Base-by-base conservation (phyloP, 2,888 invertebrate genomes). In the Acrobasis repandana region DNA sequence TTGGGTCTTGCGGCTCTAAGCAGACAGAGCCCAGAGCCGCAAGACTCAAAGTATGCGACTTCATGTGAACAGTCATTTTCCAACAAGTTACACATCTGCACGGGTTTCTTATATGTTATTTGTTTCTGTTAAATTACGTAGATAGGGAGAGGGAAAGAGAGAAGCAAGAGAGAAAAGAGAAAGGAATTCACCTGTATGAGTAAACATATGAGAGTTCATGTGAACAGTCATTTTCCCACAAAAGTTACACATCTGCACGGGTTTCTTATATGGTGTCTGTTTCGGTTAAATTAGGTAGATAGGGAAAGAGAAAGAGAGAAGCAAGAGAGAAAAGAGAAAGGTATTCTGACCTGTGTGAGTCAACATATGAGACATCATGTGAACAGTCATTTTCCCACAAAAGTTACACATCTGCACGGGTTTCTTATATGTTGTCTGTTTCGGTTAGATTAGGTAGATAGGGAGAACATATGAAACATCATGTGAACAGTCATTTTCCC, bases 71-170 rank as follows among this genome's bases (percentile, higher is more conserved):
- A 4, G 66, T 67, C 62, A 81, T 60, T 70, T 78, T 83, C 3
- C 87, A 88, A 74, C 88, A 88, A 72, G 10, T 83, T 80, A 61
- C 88, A 88, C 59, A 88, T 72, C 46, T 69, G 61, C 60, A 63
- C 61, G 1, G 38, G 52, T 52, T 59, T 48, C 54, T n/a, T 63
- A 61, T 50, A 54, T 60, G 20, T 61, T 63, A 49, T 68, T 69
- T 48, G 43, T 14, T 5, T 47, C 65, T 67, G 54, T 48, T 34
- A n/a, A n/a, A n/a, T n/a, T n/a, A n/a, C n/a, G n/a, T n/a, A n/a
- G n/a, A n/a, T n/a, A n/a, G n/a, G n/a, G n/a, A 20, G 20, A 20
- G 20, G 4, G 20, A 20, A 2, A 4, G 4, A 4, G 4, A 4
- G 4, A 20, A 4, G 4, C 2, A 20, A 4, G 20, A 20, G 4